Evolutionary conservation across 1,140 invertebrate species (phyloP).

Genomic region (Drosophila athabasca): DNA sequence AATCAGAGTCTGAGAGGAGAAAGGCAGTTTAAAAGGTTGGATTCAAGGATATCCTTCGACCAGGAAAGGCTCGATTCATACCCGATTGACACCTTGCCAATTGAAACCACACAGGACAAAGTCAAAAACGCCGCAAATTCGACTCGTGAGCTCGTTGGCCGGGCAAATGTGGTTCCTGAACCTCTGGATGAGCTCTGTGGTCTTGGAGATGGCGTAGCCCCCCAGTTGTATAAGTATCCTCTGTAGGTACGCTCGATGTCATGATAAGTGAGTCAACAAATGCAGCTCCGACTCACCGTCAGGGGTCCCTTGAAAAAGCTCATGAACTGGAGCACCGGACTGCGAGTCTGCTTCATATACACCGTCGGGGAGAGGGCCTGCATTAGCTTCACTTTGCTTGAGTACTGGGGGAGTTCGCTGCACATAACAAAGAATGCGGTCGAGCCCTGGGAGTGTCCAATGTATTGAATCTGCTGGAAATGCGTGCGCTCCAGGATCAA

Average conservation of each 20-base stretch:
- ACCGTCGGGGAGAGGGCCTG: slow-evolving; percentile 87
- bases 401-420: no score
- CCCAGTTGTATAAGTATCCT: slow-evolving; percentile 44
- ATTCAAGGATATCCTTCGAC: no score
- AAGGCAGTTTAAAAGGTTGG: not conserved
- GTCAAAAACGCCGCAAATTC: slow-evolving; percentile 45
- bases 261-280: not conserved
- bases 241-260: slow-evolving; percentile 4
- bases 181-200: slow-evolving; percentile 31
- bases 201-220: slow-evolving; percentile 30
- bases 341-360: slow-evolving; percentile 46
- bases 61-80: not conserved
- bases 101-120: slow-evolving; percentile 47
- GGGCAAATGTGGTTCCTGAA: slow-evolving; percentile 51
- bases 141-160: not conserved
- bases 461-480: slow-evolving; percentile 5
- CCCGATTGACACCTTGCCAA: slow-evolving; percentile 45
- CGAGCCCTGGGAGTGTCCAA: no score
- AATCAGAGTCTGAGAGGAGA: slow-evolving; percentile 27
- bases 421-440: no score
- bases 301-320: slow-evolving; percentile 47
- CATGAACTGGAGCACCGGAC: slow-evolving; percentile 52
- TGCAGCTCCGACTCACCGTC: slow-evolving; percentile 19
- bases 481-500: slow-evolving; percentile 85
- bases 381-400: slow-evolving; percentile 80